Evolutionary conservation across 2,113 vertebrate species (phyloP), one percentile per base, ranked within the genome.

Genomic region (Psilopsiagon aurifrons): DNA sequence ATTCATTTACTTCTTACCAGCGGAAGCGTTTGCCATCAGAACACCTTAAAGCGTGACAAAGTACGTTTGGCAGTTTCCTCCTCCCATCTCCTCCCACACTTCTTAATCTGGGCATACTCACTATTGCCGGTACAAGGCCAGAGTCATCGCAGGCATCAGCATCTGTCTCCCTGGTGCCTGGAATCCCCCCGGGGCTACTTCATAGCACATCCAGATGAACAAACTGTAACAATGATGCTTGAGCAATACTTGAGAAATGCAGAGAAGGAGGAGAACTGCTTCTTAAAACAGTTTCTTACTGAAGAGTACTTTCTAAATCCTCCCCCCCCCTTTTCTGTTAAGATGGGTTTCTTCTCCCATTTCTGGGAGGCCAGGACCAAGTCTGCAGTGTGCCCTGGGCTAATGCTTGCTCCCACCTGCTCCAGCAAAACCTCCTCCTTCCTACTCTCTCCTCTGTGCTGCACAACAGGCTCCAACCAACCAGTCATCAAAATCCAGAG

Each of bases 231-330:
- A 96, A 91, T 94, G 49, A 69, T 79, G 73, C 92, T 96, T 97
- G 92, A 94, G 94, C 91, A 97, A 96, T 64, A 93, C 73, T 94
- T 92, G 47, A 93, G 74, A 95, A 95, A 96, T 27, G 35, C 13
- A 94, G 87, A 60, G 92, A 80, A 83, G 28, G 64, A 94, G 29
- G 25, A 78, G 44, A 82, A 82, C n/a, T 73, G 57, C 83, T 92
- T 37, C 63, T 82, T 89, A 79, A 63, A 94, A 83, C 67, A 47
- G 33, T 24, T 77, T 74, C 39, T 83, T 67, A 71, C 27, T 57
- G 54, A 91, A 86, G 51, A 8, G 5, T 29, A 52, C 55, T 87
- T 57, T 47, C 67, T 13, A 79, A 76, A 24, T 12, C 0, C 22
- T 0, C 0, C 1, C 13, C 13, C 33, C 55, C 22, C 22, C 57